A percentile compares a stretch with the other conserved stretches of the same genome.
Conservation (phyloP, 2,888 invertebrate genomes). For the Callimorpha dominula region DNA sequence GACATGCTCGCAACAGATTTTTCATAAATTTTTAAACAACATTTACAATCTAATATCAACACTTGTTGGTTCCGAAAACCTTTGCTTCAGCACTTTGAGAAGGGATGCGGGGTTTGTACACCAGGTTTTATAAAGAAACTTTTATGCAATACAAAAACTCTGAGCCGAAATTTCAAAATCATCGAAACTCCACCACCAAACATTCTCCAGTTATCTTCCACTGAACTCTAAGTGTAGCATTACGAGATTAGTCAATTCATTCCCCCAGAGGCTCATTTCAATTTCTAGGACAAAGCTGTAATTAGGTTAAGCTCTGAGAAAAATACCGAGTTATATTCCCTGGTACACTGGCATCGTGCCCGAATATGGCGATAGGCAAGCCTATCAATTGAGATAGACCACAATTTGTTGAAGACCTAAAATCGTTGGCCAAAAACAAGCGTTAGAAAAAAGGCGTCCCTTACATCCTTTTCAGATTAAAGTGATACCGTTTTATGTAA, state of each 20-base stretch:
- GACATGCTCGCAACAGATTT: too few species aligned
- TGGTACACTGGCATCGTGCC: slow-evolving; percentile 15
- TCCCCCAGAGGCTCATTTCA: not conserved
- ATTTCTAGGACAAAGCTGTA: slow-evolving; percentile 9
- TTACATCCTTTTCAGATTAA: not conserved
- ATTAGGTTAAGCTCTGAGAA: slow-evolving; percentile 14
- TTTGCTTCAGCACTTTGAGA: too few species aligned
- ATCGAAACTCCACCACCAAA: too few species aligned
- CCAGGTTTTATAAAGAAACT: too few species aligned
- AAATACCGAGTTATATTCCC: slow-evolving; percentile 5
- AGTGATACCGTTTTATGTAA: not conserved
- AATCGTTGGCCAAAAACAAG: slow-evolving; percentile 1
- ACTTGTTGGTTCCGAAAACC: too few species aligned
- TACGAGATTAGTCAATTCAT: slow-evolving; percentile 3
- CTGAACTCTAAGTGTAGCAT: not conserved
- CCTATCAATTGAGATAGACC: slow-evolving; percentile 12
- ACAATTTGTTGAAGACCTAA: not conserved
- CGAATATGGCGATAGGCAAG: slow-evolving; percentile 11
- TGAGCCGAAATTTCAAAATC: too few species aligned
- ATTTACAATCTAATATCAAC: too few species aligned
- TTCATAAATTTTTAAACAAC: too few species aligned
- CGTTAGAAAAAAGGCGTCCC: not conserved
- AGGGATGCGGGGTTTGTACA: too few species aligned
- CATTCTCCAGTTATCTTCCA: too few species aligned
- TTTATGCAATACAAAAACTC: too few species aligned